Percentiles rank a stretch among this genome's conserved stretches.
Evolutionary conservation across 2,888 invertebrate species (phyloP).

Genomic region (Abrostola tripartita): DNA sequence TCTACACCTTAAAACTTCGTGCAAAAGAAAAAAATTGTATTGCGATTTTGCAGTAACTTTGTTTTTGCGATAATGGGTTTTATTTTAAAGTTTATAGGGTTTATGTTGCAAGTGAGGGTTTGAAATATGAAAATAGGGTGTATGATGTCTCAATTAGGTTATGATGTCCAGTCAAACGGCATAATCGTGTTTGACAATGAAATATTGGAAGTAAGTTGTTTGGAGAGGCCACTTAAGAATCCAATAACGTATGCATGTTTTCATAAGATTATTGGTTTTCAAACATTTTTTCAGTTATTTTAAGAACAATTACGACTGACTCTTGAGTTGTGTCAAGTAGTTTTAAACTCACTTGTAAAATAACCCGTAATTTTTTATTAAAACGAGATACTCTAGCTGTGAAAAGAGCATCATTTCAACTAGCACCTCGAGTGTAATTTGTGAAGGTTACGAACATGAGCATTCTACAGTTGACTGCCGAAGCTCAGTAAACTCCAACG

Average conservation of each 20-base stretch:
- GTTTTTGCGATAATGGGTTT: conserved; percentile 31
- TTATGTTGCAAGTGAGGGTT: conserved; percentile 16
- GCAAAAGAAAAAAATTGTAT: background rate
- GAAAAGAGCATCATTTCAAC: background rate
- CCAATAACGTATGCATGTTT: background rate
- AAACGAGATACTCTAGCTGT: background rate
- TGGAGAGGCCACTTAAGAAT: conserved; percentile 35
- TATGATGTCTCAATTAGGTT: conserved; percentile 74
- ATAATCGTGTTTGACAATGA: conserved; percentile 73
- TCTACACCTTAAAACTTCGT: conserved; percentile 26
- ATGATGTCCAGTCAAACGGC: conserved; percentile 70
- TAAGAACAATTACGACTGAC: no score
- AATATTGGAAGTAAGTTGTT: conserved; percentile 55
- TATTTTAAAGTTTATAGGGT: conserved; percentile 37
- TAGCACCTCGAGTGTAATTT: background rate
- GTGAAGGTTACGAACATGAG: background rate
- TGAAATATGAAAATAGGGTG: conserved; percentile 53
- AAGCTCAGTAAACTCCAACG: background rate
- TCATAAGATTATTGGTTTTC: no score
- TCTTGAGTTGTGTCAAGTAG: no score
- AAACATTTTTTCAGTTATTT: no score
- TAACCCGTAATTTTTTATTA: no score
- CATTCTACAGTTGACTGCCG: background rate
- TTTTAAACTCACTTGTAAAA: no score
- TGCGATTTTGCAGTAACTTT: conserved; percentile 5